These are phyloP conservation scores for Pungitius pungitius DNA, from an alignment of 2,113 vertebrate species.

Conservation along the genomic window DNA sequence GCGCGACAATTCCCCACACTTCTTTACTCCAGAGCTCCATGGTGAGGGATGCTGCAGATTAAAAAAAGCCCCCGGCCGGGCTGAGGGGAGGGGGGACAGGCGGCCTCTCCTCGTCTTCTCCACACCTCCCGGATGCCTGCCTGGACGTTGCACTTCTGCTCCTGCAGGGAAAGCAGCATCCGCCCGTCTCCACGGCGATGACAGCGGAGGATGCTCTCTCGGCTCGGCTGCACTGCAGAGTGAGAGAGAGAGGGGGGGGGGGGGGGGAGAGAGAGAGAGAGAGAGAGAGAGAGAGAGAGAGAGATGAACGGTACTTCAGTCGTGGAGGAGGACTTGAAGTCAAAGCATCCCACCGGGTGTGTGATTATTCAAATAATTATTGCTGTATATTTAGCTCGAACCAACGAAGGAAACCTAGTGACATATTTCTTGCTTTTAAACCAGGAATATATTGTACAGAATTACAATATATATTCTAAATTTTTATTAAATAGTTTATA, in stretches of 20 bases:
- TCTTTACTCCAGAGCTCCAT: conserved; percentile 66
- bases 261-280: not conserved
- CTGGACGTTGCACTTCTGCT: conserved; percentile 26
- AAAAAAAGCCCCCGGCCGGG: conserved; percentile 10
- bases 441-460: no score
- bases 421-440: no score
- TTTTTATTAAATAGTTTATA: no score
- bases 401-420: not conserved
- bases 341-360: conserved; percentile 3
- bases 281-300: conserved; percentile 6
- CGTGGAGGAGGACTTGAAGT: conserved; percentile 26
- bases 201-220: conserved; percentile 33
- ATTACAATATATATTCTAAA: no score
- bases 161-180: conserved; percentile 22
- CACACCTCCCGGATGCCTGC: conserved; percentile 26
- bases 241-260: conserved; percentile 40
- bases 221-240: conserved; percentile 59
- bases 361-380: not conserved
- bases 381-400: not conserved
- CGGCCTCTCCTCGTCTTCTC: conserved; percentile 27
- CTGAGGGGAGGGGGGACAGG: conserved; percentile 22
- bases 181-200: conserved; percentile 17
- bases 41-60: conserved; percentile 30
- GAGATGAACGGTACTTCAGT: conserved; percentile 33
- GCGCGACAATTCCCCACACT: conserved; percentile 46